Base-by-base conservation (phyloP, 2,113 vertebrate species). In the Chionodraco myersi region DNA sequence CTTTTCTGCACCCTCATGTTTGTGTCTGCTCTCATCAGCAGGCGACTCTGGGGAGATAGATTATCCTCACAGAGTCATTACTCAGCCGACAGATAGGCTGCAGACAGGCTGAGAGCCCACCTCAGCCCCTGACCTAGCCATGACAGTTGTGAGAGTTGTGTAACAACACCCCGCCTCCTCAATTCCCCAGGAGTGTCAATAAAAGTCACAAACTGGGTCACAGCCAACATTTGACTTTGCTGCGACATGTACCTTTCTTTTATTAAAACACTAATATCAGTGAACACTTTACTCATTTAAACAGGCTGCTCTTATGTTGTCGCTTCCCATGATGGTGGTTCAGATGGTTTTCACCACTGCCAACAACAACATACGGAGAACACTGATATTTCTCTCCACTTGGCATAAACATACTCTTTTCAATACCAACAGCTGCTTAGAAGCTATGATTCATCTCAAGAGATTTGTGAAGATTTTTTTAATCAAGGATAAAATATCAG, bases 71-170 rank as follows among this genome's bases (percentile, higher is more conserved):
- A 21, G 79, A 66, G 64, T 85, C 85, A 88, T 88, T 92, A 89
- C 85, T 93, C 89, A 88, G 72, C 47, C 10, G 88, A 85, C 83
- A 81, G 78, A 87, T n/a, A 65, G 72, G 69, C 5, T 21, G 34
- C 67, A 66, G 72, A 73, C 76, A 75, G 62, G 52, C 81, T 72
- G 61, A 69, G 73, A 47, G 76, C 23, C 77, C 87, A 83, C 70
- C 77, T 85, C 88, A 71, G 80, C 75, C 70, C 52, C 79, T 82
- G 84, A 77, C 74, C 75, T 75, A 62, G 48, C 3, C 68, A 66
- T 86, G 90, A 80, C 80, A 83, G 65, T 30, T 56, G 86, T 76
- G 21, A 63, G 77, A 54, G 75, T 77, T 79, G 75, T 84, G 54
- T 82, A 72, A 83, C 69, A 71, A 71, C 18, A 71, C 41, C 3